Conservation (phyloP, 2,888 invertebrate genomes). For the Mesochorus sp. region DNA sequence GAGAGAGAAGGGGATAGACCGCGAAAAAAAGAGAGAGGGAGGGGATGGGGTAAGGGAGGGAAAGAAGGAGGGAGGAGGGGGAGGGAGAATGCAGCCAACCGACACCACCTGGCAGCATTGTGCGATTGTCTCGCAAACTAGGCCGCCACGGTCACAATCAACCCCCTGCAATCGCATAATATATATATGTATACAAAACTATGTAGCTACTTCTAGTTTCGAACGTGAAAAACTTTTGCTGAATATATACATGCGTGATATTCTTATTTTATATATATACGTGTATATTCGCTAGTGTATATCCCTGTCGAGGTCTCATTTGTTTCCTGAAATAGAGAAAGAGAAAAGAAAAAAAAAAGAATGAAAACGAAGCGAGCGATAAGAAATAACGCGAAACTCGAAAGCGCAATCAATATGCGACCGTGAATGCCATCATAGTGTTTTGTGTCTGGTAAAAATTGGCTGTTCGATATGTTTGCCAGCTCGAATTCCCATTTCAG, state of each 20-base stretch:
- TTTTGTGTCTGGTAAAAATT: no score
- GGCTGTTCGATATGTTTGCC: no score
- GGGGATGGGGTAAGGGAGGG: not conserved
- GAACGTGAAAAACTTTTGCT: conserved; percentile 26
- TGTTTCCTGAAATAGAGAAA: not conserved
- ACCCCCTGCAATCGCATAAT: conserved; percentile 64
- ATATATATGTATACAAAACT: conserved; percentile 44
- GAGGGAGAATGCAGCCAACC: conserved; percentile 32
- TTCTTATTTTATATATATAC: not conserved
- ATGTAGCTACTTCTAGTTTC: not conserved
- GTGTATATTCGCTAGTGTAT: no score
- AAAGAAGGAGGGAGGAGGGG: not conserved
- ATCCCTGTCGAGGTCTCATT: not conserved
- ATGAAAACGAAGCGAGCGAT: no score
- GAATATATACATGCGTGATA: not conserved
- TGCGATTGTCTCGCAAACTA: conserved; percentile 76
- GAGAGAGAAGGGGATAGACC: no score
- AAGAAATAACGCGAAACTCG: no score
- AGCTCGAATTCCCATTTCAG: no score
- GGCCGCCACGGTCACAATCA: conserved; percentile 72
- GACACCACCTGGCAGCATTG: conserved; percentile 64
- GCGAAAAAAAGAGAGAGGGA: not conserved
- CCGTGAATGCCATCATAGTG: no score
- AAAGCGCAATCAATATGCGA: no score
- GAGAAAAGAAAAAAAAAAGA: no score